Evolutionary conservation across 1,140 invertebrate genomes (phyloP).

Genomic region (Zeugodacus cucurbitae): DNA sequence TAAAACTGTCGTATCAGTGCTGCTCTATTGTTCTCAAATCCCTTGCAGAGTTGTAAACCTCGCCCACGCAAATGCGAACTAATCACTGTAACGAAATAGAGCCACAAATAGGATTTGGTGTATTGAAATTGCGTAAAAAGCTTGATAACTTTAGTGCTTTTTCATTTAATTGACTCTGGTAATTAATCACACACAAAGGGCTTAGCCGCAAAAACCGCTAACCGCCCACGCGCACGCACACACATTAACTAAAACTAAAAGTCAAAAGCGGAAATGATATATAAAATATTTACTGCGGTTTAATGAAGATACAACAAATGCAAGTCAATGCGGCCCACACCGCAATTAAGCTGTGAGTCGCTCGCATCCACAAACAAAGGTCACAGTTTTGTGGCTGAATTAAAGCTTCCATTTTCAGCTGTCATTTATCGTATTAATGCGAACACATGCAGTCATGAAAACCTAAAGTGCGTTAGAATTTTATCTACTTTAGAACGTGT

Average conservation of each 20-base stretch:
- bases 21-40: too few species aligned
- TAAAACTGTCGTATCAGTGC: too few species aligned
- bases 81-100: neutral
- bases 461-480: neutral
- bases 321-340: neutral
- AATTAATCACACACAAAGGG: neutral
- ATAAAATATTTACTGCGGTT: slow-evolving; percentile 1
- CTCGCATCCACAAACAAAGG: neutral
- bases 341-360: neutral
- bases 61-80: neutral
- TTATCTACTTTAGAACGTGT: too few species aligned
- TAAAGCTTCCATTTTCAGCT: neutral
- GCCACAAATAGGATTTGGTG: neutral
- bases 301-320: neutral
- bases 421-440: neutral
- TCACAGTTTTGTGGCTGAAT: neutral
- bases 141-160: neutral
- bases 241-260: neutral
- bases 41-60: too few species aligned
- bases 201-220: neutral
- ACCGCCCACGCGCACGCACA: neutral
- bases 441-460: neutral
- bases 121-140: neutral
- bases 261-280: neutral
- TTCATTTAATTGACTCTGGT: neutral